phyloP scores from a whole-genome alignment of 2,888 invertebrate genomes.

The Chrysolina americana region DNA sequence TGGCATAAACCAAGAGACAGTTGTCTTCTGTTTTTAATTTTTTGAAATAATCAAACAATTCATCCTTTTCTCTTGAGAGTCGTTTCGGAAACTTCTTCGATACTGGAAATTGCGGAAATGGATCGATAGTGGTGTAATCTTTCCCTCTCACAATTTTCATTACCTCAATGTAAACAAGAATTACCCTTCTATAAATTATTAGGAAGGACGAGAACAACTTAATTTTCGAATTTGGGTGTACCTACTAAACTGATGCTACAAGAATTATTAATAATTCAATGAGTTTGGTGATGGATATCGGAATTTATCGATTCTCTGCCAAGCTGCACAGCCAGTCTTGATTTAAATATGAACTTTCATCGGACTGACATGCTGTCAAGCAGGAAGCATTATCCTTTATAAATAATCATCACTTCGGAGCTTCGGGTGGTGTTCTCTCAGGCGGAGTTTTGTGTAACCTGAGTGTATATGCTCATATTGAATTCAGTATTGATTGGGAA shows the following conservation, averaged over 20 bases:
- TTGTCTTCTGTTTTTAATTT: too few relatives aligned
- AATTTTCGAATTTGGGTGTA: background rate
- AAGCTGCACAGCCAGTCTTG: constrained; percentile 5
- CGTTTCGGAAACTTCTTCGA: too few relatives aligned
- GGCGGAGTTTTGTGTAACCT: background rate
- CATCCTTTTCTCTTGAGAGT: too few relatives aligned
- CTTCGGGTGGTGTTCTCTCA: background rate
- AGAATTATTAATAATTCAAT: constrained; percentile 2
- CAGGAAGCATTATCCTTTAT: constrained; percentile 12
- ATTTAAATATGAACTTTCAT: constrained; percentile 23
- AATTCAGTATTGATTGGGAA: constrained; percentile 1
- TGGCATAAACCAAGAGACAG: too few relatives aligned
- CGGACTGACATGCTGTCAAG: constrained; percentile 5
- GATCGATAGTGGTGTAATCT: too few relatives aligned
- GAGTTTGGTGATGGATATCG: background rate
- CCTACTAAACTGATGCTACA: background rate
- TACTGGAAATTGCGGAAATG: too few relatives aligned
- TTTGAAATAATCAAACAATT: too few relatives aligned
- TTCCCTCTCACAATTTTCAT: too few relatives aligned
- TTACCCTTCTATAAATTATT: too few relatives aligned
- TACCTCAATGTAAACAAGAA: too few relatives aligned
- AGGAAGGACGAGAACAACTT: background rate
- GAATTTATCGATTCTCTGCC: background rate
- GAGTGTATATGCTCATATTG: constrained; percentile 1
- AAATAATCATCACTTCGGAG: constrained; percentile 14